Base-by-base conservation (phyloP, 1,140 invertebrate species). In the Solenopsis fugax region DNA sequence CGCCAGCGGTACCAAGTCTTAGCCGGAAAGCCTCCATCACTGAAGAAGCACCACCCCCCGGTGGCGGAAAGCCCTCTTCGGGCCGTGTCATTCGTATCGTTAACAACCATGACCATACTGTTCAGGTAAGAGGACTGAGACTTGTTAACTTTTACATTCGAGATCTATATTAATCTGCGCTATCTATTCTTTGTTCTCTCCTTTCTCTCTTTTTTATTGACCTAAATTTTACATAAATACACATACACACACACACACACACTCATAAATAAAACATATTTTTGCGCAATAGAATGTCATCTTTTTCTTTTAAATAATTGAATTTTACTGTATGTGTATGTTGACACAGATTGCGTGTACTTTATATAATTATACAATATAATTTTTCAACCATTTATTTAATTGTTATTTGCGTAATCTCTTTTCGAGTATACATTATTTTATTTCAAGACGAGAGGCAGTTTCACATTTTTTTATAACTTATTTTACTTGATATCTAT, bases 51-150 rank as follows among this genome's bases (percentile, higher is more conserved):
- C 97, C 96, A 60, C 97, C 97, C 69, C 96, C 97, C n/a, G 96
- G 97, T 56, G 95, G 96, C 89, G 95, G 96, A 92, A 98, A 98
- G 91, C 97, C 97, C 45, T 97, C 97, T 86, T 97, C 98, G 29
- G 98, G 98, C 58, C 96, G 98, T 85, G 97, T 98, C 82, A 98
- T 99, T 92, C 96, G 98, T 78, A 98, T 99, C 93, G 98, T 99
- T 93, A 99, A 98, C 95, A 98, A 98, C 93, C 97, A 97, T 95
- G 98, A 98, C 94, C 98, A 98, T 92, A 97, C 97, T 41, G 97
- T 98, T 90, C 98, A 98, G 97, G 98, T 98, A 93, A 87, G 80
- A 90, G 10, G 1, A 50, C 13, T 0, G 10, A 56, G 13, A 75
- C 2, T 73, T n/a, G 18, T 56, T 37, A 37, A 0, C n/a, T 21